phyloP scores from a whole-genome alignment of 2,113 vertebrate genomes.

The Suricata suricatta region DNA sequence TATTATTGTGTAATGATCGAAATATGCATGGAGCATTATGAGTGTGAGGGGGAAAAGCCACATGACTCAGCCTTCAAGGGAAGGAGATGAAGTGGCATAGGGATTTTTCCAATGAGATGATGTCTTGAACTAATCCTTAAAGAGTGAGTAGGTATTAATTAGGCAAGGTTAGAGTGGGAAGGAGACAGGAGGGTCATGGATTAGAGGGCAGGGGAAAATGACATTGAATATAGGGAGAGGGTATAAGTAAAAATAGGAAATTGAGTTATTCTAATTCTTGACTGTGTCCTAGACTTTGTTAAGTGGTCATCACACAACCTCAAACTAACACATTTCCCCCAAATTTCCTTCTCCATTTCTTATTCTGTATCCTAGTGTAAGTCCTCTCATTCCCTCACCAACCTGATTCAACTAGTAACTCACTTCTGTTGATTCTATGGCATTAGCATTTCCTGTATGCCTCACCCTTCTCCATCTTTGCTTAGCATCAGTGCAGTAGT shows the following conservation, averaged over 20 bases:
- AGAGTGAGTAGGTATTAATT: neutral
- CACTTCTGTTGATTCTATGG: neutral
- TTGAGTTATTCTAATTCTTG: neutral
- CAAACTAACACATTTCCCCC: neutral
- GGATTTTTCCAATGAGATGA: neutral
- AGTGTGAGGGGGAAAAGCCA: neutral
- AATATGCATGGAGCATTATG: neutral
- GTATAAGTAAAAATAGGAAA: neutral
- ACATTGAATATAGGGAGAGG: neutral
- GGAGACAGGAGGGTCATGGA: neutral
- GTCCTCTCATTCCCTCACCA: neutral
- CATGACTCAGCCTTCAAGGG: neutral
- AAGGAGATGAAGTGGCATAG: neutral
- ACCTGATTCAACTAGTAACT: neutral
- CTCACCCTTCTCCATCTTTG: neutral
- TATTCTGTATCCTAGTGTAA: neutral
- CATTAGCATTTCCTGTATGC: neutral
- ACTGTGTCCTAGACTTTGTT: neutral
- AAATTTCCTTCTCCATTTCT: neutral
- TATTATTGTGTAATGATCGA: neutral
- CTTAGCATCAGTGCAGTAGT: neutral
- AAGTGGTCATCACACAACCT: neutral
- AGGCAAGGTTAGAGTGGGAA: neutral
- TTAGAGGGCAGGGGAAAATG: neutral
- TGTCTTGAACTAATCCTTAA: neutral